Evolutionary conservation across 2,113 vertebrate genomes (phyloP).

Genomic region (Apeltes quadracus): DNA sequence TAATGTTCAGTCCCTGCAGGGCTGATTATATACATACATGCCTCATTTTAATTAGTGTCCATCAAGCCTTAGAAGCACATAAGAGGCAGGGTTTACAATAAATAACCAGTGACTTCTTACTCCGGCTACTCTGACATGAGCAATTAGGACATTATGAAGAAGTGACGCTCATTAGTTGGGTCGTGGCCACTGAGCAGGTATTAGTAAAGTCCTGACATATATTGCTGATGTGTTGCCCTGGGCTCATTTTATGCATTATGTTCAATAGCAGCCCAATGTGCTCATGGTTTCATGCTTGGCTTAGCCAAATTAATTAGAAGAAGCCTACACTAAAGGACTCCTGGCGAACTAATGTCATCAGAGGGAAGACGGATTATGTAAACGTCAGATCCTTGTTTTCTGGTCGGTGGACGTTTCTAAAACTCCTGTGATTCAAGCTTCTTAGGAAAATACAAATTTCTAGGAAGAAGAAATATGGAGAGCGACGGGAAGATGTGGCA

Average conservation of each 20-base stretch:
- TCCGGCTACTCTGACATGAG: not conserved
- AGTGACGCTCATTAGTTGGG: constrained; percentile 25
- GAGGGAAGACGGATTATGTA: constrained; percentile 38
- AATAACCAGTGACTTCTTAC: not conserved
- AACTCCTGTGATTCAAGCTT: constrained; percentile 9
- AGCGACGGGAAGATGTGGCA: no score
- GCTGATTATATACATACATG: constrained; percentile 4
- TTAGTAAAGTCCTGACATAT: constrained; percentile 26
- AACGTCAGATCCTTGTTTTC: constrained; percentile 48
- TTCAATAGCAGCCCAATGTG: constrained; percentile 24
- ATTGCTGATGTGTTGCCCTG: constrained; percentile 22
- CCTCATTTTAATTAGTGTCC: not conserved
- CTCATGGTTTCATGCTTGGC: constrained; percentile 56
- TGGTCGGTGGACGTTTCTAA: constrained; percentile 34
- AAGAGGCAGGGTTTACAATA: not conserved
- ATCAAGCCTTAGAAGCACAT: not conserved
- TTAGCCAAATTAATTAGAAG: constrained; percentile 66
- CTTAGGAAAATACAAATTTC: constrained; percentile 20
- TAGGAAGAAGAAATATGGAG: not conserved
- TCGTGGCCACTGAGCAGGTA: constrained; percentile 15
- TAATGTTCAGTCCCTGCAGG: not conserved
- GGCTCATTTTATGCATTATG: constrained; percentile 18
- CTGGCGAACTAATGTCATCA: constrained; percentile 67
- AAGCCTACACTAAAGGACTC: constrained; percentile 41
- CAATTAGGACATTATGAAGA: not conserved